These are phyloP conservation scores for Peromyscus melanophrys DNA, from an alignment of 2,797 vertebrate species.

Conservation along the genomic window DNA sequence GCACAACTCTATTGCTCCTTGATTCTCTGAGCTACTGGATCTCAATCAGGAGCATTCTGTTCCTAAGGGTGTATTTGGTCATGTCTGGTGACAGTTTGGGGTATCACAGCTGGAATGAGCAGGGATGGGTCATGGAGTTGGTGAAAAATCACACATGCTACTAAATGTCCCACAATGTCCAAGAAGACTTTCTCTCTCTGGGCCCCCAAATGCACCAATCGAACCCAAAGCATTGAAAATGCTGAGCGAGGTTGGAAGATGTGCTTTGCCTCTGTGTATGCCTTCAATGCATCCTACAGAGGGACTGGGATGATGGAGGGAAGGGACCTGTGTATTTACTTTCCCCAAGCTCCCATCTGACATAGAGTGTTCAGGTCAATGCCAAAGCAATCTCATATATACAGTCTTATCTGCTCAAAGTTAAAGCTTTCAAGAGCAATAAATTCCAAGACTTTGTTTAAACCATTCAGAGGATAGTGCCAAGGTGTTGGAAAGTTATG, in stretches of 20 bases:
- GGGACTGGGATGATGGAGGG: neutral
- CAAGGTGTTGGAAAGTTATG: neutral
- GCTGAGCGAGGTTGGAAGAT: neutral
- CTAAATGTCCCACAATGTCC: neutral
- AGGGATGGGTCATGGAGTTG: too few species aligned
- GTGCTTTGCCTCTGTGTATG: neutral
- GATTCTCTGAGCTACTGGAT: neutral
- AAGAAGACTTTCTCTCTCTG: neutral
- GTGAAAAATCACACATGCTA: neutral
- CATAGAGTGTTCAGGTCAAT: neutral
- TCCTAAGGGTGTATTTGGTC: neutral
- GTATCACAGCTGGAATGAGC: neutral
- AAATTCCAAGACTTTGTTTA: neutral
- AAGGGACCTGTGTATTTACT: neutral
- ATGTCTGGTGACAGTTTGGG: neutral
- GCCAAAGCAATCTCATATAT: neutral
- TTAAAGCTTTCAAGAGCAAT: constrained; percentile 15
- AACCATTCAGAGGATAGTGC: neutral
- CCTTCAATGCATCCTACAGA: neutral
- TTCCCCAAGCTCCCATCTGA: neutral
- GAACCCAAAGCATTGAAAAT: too few species aligned
- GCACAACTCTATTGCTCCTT: neutral
- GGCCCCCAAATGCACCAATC: neutral
- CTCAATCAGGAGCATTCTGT: neutral
- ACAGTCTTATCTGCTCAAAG: neutral